phyloP scores from a whole-genome alignment of 2,113 vertebrate genomes.

The Lepus europaeus region DNA sequence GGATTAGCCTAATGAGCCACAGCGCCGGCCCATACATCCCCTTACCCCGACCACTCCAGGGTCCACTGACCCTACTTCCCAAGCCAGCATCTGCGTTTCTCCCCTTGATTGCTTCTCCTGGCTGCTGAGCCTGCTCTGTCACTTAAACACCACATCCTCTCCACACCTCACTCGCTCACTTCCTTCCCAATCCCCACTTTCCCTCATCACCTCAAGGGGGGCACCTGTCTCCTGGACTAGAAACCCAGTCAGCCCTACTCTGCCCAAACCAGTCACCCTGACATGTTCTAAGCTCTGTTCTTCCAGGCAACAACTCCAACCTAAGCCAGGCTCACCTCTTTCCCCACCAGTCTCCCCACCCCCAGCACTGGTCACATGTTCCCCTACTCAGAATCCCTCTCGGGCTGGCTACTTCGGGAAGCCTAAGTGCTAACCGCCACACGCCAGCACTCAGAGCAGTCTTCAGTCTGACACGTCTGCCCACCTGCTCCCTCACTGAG shows the following conservation, averaged over 20 bases:
- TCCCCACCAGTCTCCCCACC: not conserved
- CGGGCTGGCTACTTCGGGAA: not conserved
- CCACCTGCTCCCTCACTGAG: not conserved
- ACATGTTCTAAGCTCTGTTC: not conserved
- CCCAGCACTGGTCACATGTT: not conserved
- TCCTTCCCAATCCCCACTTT: not conserved
- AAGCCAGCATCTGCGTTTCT: not conserved
- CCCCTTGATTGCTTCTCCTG: not conserved
- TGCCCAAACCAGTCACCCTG: not conserved
- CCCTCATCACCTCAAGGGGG: not conserved
- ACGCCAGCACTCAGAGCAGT: not conserved
- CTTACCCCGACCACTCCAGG: not conserved
- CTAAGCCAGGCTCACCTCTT: not conserved
- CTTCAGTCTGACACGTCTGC: not conserved
- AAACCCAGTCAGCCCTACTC: not conserved
- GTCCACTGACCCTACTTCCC: not conserved
- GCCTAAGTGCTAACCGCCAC: not conserved
- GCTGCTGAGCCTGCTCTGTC: not conserved
- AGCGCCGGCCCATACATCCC: not conserved
- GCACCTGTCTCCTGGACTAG: not conserved
- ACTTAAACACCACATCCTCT: not conserved
- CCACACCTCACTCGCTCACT: not conserved
- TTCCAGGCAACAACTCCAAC: not conserved
- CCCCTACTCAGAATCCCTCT: not conserved
- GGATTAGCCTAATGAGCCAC: no score